Evolutionary conservation across 1,140 invertebrate species (phyloP).

Genomic region (Drosophila willistoni): DNA sequence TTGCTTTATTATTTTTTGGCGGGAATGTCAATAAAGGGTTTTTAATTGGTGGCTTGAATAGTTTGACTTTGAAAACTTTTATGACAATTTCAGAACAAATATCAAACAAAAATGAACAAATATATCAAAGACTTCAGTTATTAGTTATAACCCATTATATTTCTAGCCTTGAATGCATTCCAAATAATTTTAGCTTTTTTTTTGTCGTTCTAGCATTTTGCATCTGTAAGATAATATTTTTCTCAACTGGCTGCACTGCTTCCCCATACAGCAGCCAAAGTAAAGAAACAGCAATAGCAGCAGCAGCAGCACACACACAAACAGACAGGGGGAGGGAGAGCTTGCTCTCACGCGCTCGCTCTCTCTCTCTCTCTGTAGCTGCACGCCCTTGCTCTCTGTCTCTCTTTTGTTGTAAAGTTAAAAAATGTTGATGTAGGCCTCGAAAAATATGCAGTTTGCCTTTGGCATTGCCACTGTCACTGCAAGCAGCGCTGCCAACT

Average conservation of each 20-base stretch:
- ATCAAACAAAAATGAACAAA: no score
- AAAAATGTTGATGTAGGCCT: conserved; percentile 81
- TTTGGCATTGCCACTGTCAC: conserved; percentile 81
- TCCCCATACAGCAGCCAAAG: conserved; percentile 19
- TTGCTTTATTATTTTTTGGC: neutral
- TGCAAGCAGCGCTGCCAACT: conserved; percentile 63
- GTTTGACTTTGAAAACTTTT: no score
- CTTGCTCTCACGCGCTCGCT: conserved; percentile 19
- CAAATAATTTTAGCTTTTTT: neutral
- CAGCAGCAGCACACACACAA: neutral
- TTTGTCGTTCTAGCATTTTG: neutral
- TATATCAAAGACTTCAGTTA: no score
- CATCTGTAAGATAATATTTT: conserved; percentile 1
- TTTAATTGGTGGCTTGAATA: no score
- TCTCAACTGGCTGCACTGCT: neutral
- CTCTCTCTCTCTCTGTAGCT: conserved; percentile 17
- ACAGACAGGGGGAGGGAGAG: neutral
- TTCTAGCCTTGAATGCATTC: no score
- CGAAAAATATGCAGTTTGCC: conserved; percentile 77
- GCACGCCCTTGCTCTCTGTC: conserved; percentile 56
- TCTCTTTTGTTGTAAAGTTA: conserved; percentile 36
- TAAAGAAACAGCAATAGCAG: conserved; percentile 3
- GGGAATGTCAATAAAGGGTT: neutral
- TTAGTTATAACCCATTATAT: no score
- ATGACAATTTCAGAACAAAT: no score